These are phyloP conservation scores for Drosophila paramelanica DNA, from an alignment of 2,888 invertebrate genomes.

Conservation along the genomic window DNA sequence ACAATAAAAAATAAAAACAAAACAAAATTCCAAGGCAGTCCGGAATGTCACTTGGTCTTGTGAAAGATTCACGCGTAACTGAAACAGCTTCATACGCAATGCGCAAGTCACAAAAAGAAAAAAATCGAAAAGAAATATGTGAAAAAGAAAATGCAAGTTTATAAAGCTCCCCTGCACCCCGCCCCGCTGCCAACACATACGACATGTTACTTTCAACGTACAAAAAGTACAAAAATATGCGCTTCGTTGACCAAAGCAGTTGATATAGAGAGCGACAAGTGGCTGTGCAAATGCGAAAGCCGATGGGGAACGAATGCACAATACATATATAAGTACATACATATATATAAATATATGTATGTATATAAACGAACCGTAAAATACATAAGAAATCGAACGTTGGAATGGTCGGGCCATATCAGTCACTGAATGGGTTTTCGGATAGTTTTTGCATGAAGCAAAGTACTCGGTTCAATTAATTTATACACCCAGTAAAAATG, in stretches of 20 bases:
- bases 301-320: slow-evolving; percentile 15
- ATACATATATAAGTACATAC: neutral
- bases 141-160: slow-evolving; percentile 30
- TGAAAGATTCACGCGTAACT: slow-evolving; percentile 82
- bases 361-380: too few species aligned
- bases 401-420: too few species aligned
- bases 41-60: slow-evolving; percentile 75
- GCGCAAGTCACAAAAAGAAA: slow-evolving; percentile 21
- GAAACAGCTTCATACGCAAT: slow-evolving; percentile 52
- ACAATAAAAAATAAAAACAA: slow-evolving; percentile 25
- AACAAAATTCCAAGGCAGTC: slow-evolving; percentile 20
- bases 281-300: slow-evolving; percentile 17
- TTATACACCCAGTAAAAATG: too few species aligned
- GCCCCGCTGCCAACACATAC: neutral
- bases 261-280: slow-evolving; percentile 5
- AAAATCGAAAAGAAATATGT: slow-evolving; percentile 24
- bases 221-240: slow-evolving; percentile 68
- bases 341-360: too few species aligned
- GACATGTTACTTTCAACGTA: slow-evolving; percentile 47
- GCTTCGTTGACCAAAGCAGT: slow-evolving; percentile 45
- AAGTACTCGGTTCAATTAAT: too few species aligned
- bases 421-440: too few species aligned
- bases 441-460: too few species aligned
- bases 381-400: too few species aligned
- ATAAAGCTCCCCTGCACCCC: slow-evolving; percentile 3